These are phyloP conservation scores for Polypterus senegalus DNA, from an alignment of 2,113 vertebrate species.

Conservation along the genomic window DNA sequence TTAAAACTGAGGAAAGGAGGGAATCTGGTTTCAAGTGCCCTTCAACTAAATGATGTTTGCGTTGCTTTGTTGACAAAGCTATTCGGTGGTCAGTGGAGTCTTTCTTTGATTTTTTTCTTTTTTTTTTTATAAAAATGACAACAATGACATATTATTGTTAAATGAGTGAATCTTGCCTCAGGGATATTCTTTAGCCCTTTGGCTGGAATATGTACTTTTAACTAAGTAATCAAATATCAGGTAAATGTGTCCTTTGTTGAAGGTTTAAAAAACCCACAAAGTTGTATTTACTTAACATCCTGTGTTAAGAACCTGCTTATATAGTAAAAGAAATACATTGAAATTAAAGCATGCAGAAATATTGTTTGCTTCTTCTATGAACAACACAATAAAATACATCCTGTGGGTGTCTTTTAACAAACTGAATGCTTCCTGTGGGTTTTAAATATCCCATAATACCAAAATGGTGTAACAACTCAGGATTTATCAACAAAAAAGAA, in stretches of 20 bases:
- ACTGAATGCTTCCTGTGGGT: no score
- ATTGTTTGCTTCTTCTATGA: not conserved
- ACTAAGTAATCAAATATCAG: not conserved
- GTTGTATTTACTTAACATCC: not conserved
- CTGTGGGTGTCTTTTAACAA: no score
- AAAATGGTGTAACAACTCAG: no score
- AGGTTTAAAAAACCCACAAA: not conserved
- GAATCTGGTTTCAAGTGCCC: conserved; percentile 1
- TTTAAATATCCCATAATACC: no score
- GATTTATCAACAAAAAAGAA: no score
- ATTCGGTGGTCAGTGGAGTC: not conserved
- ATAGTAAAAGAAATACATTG: not conserved
- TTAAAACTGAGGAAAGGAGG: not conserved
- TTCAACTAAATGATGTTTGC: not conserved
- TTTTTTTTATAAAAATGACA: not conserved
- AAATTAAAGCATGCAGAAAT: not conserved
- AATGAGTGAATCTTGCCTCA: not conserved
- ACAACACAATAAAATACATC: no score
- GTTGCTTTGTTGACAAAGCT: not conserved
- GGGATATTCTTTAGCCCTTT: no score
- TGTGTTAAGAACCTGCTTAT: not conserved
- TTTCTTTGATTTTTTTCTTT: not conserved
- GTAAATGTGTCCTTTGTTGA: not conserved
- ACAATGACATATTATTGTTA: not conserved
- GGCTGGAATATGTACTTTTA: no score